A percentile compares a stretch with the other conserved stretches of the same genome.
phyloP scores from a whole-genome alignment of 2,888 invertebrate genomes.

The Thereva unica region DNA sequence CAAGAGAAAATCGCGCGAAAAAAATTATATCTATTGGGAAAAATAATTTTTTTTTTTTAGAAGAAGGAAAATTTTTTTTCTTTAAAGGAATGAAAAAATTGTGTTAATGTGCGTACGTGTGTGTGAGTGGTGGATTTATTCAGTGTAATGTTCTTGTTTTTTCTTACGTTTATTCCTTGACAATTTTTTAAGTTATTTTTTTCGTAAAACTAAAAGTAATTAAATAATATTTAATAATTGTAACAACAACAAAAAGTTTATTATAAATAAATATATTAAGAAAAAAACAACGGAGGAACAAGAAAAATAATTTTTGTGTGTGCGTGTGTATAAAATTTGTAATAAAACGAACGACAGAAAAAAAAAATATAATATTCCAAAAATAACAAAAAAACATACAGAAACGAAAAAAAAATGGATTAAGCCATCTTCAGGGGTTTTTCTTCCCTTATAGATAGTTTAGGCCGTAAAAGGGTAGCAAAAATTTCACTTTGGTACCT shows the following conservation, averaged over 20 bases:
- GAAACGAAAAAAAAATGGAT: background rate
- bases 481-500: constrained; percentile 39
- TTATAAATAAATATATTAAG: too few species aligned
- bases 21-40: constrained; percentile 1
- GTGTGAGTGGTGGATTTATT: constrained; percentile 28
- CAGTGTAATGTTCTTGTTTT: constrained; percentile 41
- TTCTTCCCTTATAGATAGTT: too few species aligned
- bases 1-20: constrained; percentile 13
- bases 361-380: too few species aligned
- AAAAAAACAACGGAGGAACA: too few species aligned
- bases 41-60: background rate
- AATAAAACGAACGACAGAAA: too few species aligned
- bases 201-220: constrained; percentile 1
- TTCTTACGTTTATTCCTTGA: constrained; percentile 35
- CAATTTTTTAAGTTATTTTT: constrained; percentile 25
- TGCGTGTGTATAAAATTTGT: too few species aligned
- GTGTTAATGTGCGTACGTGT: constrained; percentile 18
- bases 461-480: constrained; percentile 39
- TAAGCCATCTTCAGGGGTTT: too few species aligned
- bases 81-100: constrained; percentile 25
- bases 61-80: constrained; percentile 23
- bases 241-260: too few species aligned
- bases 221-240: background rate
- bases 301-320: too few species aligned
- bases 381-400: background rate